Evolutionary conservation across 2,797 vertebrate genomes (phyloP), one percentile per base, ranked within the genome.

Genomic region (Chelidonichthys spinosus): DNA sequence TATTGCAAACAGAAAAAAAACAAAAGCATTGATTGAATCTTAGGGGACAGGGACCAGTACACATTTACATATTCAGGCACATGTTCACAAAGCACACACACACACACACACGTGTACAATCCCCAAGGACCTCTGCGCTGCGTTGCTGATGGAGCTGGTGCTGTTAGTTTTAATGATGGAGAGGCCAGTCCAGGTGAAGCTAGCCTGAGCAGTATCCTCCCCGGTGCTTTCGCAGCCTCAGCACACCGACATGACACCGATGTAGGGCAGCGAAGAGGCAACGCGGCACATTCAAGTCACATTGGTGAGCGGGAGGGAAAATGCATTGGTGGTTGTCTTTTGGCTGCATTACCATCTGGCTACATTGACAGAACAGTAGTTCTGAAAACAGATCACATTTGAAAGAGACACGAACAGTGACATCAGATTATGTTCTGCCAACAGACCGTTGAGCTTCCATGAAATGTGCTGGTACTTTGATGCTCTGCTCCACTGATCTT

Each of bases 241-340:
- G 92, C 93, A 91, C 79, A 82, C 81, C 71, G 63, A 83, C 72
- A 56, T 81, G 89, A 90, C 90, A 90, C 78, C 90, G 47, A 90
- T 93, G 90, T 91, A 92, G 92, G 92, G 82, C 88, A 92, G 78
- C 50, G 79, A 89, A 86, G 74, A 92, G 85, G 85, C 89, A 82
- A 88, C 86, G 66, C 37, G 76, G 88, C 84, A 88, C 17, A 81
- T 85, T 87, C 50, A 72, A 89, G 78, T 80, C 78, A 85, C 72
- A 73, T 75, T 42, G 58, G 68, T 72, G 77, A 83, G 83, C 69
- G 77, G 55, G 39, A 56, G 25, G 25, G 25, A 75, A 79, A 75
- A 65, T 72, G 79, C 71, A 73, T 17, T 11, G 35, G 50, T 47
- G 11, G 71, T 55, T 52, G 65, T 69, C 72, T 81, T 42, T 74